Evolutionary conservation across 2,113 vertebrate genomes (phyloP).

Genomic region (Microtus montanus): DNA sequence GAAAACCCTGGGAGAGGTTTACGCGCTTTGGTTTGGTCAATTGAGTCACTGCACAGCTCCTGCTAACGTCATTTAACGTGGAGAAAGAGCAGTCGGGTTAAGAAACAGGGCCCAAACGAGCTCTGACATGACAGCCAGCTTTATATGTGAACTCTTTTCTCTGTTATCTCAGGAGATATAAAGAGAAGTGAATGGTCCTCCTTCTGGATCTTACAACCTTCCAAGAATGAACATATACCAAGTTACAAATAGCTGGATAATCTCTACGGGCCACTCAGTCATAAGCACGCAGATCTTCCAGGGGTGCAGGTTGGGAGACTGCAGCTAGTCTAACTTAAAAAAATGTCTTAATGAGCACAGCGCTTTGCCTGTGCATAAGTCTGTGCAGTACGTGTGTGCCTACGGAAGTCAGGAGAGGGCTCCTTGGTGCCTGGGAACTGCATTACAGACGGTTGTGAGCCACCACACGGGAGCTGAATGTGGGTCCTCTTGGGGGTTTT

Average conservation of each 20-base stretch:
- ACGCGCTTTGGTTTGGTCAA: conserved; percentile 50
- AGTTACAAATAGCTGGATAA: conserved; percentile 25
- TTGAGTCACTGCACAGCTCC: conserved; percentile 50
- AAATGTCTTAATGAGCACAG: not conserved
- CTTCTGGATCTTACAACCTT: conserved; percentile 13
- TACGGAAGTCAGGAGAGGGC: not conserved
- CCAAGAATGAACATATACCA: conserved; percentile 12
- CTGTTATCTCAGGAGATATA: not conserved
- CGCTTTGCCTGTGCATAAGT: not conserved
- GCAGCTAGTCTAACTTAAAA: not conserved
- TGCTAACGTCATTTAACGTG: conserved; percentile 37
- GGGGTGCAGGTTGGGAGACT: not conserved
- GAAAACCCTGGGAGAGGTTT: conserved; percentile 43
- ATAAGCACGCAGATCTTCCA: not conserved
- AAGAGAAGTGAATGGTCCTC: not conserved
- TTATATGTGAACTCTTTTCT: conserved; percentile 1
- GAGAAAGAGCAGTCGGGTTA: conserved; percentile 37
- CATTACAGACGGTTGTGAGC: not conserved
- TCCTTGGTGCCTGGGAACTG: not conserved
- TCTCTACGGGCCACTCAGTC: not conserved
- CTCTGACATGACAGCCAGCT: not conserved
- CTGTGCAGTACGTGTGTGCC: not conserved
- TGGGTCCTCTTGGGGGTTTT: not conserved
- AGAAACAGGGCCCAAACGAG: conserved; percentile 44
- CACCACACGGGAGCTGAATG: not conserved